Percentiles rank a stretch among this genome's conserved stretches.
Conservation (phyloP, 2,113 vertebrate genomes). For the Oncorhynchus gorbuscha region DNA sequence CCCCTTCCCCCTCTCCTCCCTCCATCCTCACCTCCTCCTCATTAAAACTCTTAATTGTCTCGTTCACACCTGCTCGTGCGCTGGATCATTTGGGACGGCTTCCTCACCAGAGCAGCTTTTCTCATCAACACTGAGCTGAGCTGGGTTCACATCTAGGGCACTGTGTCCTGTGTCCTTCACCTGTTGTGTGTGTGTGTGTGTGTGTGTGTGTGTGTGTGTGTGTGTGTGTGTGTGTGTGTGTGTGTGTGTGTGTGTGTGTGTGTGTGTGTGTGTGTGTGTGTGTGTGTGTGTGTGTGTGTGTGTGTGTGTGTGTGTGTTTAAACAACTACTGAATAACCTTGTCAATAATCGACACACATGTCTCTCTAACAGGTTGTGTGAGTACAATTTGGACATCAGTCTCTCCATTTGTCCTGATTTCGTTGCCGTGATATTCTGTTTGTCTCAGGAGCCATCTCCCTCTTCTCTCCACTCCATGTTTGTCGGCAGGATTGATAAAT, state of each 20-base stretch:
- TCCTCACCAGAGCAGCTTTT: constrained; percentile 62
- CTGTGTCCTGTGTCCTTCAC: constrained; percentile 61
- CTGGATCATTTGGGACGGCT: constrained; percentile 61
- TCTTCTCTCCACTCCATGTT: background rate
- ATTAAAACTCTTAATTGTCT: constrained; percentile 74
- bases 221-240: constrained; percentile 14
- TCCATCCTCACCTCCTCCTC: constrained; percentile 44
- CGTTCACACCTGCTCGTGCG: constrained; percentile 66
- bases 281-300: constrained; percentile 37
- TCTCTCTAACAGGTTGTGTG: background rate
- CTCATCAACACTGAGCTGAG: constrained; percentile 50
- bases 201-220: constrained; percentile 2
- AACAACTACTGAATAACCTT: background rate
- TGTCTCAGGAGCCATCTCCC: constrained; percentile 11
- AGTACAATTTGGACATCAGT: background rate
- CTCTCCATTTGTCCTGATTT: background rate
- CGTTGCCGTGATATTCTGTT: background rate
- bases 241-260: constrained; percentile 32
- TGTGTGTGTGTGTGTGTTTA: constrained; percentile 28
- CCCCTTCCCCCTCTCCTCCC: background rate
- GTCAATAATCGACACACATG: background rate
- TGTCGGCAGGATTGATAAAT: constrained; percentile 49
- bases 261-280: constrained; percentile 37
- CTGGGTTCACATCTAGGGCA: constrained; percentile 51
- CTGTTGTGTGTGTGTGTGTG: constrained; percentile 36